Conservation (phyloP, 2,113 vertebrate genomes). For the Rhinichthys klamathensis region DNA sequence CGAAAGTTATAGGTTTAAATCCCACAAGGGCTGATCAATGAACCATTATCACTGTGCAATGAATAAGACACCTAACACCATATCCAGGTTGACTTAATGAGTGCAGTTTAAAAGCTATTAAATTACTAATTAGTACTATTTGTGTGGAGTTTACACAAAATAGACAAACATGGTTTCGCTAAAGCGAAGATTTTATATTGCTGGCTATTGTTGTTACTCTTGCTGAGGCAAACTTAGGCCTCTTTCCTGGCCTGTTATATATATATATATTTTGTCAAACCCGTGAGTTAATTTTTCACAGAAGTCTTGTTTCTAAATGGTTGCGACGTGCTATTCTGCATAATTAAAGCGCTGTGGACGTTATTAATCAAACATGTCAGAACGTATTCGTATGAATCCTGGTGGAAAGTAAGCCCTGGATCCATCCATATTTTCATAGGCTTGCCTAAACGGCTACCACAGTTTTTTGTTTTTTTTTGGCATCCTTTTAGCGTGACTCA, state of each 20-base stretch:
- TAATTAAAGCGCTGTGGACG: conserved; percentile 39
- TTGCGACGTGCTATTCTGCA: conserved; percentile 26
- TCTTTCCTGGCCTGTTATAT: neutral
- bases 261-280: neutral
- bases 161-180: neutral
- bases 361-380: conserved; percentile 38
- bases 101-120: neutral
- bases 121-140: neutral
- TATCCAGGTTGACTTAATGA: neutral
- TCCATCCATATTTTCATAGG: conserved; percentile 20
- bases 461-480: conserved; percentile 25
- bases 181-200: neutral
- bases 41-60: neutral
- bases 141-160: neutral
- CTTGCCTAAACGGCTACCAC: conserved; percentile 23
- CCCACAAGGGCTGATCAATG: neutral
- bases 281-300: conserved; percentile 29
- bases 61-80: neutral
- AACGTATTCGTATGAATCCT: conserved; percentile 13
- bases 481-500: neutral
- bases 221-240: neutral
- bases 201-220: neutral
- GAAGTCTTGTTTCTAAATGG: conserved; percentile 17
- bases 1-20: neutral
- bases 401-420: conserved; percentile 14